Evolutionary conservation across 1,140 invertebrate genomes (phyloP).

Genomic region (Aphelinus certus): DNA sequence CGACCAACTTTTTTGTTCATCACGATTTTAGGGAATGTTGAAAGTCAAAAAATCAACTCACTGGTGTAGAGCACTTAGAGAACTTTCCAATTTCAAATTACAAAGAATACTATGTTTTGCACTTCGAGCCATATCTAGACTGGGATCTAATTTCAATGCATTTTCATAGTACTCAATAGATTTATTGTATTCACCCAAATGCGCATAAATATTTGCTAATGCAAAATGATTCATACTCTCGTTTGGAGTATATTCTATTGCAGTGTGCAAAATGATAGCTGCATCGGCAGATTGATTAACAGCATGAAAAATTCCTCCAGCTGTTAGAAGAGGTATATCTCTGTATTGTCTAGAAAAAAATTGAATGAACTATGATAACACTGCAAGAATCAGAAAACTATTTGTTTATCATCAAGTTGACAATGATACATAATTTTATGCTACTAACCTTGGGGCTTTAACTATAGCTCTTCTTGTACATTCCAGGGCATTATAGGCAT

Average conservation of each 20-base stretch:
- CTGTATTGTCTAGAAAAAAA: slow-evolving; percentile 71
- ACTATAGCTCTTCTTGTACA: slow-evolving; percentile 82
- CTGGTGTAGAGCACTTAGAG: slow-evolving; percentile 73
- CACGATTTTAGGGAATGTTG: slow-evolving; percentile 28
- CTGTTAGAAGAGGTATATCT: slow-evolving; percentile 81
- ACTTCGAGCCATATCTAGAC: slow-evolving; percentile 65
- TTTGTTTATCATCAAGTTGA: not conserved
- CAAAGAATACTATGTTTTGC: slow-evolving; percentile 76
- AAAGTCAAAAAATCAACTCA: slow-evolving; percentile 58
- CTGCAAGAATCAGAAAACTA: not conserved
- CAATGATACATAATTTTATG: not conserved
- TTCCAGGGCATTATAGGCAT: slow-evolving; percentile 81
- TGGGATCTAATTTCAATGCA: slow-evolving; percentile 73
- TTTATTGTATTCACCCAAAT: slow-evolving; percentile 73
- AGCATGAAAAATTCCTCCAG: slow-evolving; percentile 85
- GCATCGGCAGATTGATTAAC: slow-evolving; percentile 80
- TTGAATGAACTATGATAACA: not conserved
- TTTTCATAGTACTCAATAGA: slow-evolving; percentile 76
- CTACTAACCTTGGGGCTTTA: slow-evolving; percentile 77
- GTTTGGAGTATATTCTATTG: slow-evolving; percentile 80
- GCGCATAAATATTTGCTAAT: slow-evolving; percentile 80
- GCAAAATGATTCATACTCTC: slow-evolving; percentile 81
- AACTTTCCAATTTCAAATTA: slow-evolving; percentile 74
- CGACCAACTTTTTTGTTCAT: too few relatives aligned
- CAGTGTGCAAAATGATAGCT: slow-evolving; percentile 79